phyloP scores from a whole-genome alignment of 2,113 vertebrate species.

The Apodemus speciosus region DNA sequence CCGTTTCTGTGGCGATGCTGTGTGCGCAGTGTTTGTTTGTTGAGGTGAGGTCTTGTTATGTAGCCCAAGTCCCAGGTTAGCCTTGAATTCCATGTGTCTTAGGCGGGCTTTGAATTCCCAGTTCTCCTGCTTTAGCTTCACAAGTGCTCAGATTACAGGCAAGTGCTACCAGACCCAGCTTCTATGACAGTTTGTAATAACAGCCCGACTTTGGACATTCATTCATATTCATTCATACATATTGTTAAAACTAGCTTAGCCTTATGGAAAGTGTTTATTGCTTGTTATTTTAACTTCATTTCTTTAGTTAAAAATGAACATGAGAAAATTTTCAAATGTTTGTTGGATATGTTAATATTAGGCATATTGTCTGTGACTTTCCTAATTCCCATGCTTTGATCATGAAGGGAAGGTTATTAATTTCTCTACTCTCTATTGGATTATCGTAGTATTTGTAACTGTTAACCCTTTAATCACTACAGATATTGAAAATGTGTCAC shows the following conservation, averaged over 20 bases:
- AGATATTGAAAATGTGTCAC: constrained; percentile 25
- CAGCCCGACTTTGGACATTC: background rate
- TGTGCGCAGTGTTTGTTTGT: background rate
- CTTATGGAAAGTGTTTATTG: background rate
- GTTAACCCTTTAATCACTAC: constrained; percentile 1
- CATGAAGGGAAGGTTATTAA: background rate
- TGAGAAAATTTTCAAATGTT: constrained; percentile 35
- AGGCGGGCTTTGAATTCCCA: background rate
- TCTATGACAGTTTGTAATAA: background rate
- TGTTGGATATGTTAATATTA: constrained; percentile 25
- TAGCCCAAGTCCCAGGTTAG: background rate
- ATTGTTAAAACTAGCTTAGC: constrained; percentile 27
- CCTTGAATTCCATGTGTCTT: background rate
- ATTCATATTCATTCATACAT: background rate
- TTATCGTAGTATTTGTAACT: background rate
- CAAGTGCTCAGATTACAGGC: background rate
- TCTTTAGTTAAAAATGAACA: constrained; percentile 49
- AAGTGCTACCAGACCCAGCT: background rate
- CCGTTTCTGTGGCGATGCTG: background rate
- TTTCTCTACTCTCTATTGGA: constrained; percentile 35
- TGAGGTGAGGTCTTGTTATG: background rate
- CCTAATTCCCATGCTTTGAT: constrained; percentile 26
- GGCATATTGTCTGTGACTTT: constrained; percentile 41
- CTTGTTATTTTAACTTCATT: constrained; percentile 44
- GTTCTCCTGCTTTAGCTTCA: background rate